Percentiles rank a stretch among this genome's conserved stretches.
phyloP scores from a whole-genome alignment of 2,113 vertebrate species.

The Ochotona curzoniae region DNA sequence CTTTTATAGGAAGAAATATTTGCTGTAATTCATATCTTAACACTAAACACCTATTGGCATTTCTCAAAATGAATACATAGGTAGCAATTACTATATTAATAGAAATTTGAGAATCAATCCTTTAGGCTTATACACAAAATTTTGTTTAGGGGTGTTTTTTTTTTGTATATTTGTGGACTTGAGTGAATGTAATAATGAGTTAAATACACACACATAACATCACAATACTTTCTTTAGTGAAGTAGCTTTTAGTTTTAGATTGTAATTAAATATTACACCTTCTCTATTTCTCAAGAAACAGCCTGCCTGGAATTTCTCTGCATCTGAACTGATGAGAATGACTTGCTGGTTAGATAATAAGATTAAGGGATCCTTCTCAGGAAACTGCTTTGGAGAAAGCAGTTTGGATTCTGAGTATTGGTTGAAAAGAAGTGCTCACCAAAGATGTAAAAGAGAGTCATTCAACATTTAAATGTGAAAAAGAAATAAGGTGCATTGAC shows the following conservation, averaged over 20 bases:
- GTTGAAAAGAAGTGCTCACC: background rate
- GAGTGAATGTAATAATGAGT: background rate
- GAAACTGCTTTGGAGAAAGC: background rate
- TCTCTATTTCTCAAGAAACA: background rate
- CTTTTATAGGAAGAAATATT: background rate
- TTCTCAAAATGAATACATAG: background rate
- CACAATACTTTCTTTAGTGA: background rate
- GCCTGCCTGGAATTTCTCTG: background rate
- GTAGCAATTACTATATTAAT: background rate
- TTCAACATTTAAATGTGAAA: background rate
- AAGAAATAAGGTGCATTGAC: background rate
- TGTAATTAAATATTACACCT: background rate
- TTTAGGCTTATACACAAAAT: background rate
- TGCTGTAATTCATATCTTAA: background rate
- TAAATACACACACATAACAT: background rate
- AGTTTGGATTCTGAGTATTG: background rate
- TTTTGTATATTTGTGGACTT: background rate
- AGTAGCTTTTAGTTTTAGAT: background rate
- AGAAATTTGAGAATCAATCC: background rate
- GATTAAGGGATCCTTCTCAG: background rate
- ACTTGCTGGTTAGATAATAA: background rate
- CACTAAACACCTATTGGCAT: background rate
- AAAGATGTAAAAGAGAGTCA: background rate
- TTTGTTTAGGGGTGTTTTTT: background rate
- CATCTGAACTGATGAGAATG: background rate